Evolutionary conservation across 2,888 invertebrate species (phyloP).

Genomic region (Xanthia icteritia): DNA sequence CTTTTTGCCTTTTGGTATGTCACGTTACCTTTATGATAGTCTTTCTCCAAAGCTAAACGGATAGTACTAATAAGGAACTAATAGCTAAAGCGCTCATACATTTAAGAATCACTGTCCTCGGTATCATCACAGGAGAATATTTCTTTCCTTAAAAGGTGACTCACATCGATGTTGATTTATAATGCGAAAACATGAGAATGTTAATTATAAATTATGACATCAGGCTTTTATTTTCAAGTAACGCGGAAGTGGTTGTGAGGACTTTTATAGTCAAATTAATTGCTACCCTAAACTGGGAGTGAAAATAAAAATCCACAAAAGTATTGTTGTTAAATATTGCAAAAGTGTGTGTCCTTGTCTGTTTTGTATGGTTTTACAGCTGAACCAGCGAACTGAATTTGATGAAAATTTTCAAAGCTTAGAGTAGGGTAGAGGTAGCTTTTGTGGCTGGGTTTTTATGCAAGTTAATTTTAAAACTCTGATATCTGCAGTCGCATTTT

Average conservation of each 20-base stretch:
- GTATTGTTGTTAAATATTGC: not conserved
- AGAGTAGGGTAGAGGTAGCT: no score
- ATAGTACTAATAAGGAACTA: not conserved
- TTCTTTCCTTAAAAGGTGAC: slow-evolving; percentile 46
- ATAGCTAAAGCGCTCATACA: not conserved
- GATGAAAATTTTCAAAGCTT: not conserved
- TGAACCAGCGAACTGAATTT: not conserved
- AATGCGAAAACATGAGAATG: slow-evolving; percentile 37
- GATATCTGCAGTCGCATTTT: no score
- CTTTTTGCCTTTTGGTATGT: no score
- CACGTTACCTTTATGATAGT: not conserved
- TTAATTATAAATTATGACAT: slow-evolving; percentile 63
- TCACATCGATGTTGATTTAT: slow-evolving; percentile 57
- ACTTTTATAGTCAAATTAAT: slow-evolving; percentile 42
- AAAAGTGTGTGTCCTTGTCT: not conserved
- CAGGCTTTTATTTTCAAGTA: slow-evolving; percentile 45
- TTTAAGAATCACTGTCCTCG: slow-evolving; percentile 55
- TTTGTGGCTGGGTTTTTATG: no score
- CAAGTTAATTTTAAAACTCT: no score
- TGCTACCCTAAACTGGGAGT: slow-evolving; percentile 36
- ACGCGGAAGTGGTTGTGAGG: slow-evolving; percentile 55
- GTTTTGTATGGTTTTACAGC: not conserved
- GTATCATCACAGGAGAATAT: slow-evolving; percentile 37
- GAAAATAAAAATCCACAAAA: not conserved
- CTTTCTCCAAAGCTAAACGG: not conserved